Conservation (phyloP, 2,888 invertebrate genomes). For the Cryptus armator region DNA sequence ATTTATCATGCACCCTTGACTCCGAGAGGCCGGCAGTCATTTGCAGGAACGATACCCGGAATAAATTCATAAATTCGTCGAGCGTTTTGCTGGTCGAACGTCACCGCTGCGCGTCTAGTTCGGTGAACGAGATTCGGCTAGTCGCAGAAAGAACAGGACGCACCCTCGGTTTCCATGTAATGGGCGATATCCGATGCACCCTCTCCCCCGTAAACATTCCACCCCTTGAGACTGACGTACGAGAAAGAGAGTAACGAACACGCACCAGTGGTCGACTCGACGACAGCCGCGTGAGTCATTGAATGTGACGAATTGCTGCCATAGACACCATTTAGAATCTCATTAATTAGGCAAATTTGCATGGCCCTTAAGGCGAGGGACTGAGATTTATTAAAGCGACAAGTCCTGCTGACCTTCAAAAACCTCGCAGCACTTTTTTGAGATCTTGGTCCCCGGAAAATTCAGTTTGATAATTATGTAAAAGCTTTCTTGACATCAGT, state of each 20-base stretch:
- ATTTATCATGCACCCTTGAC: constrained; percentile 74
- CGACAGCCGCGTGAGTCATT: constrained; percentile 53
- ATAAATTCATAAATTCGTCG: constrained; percentile 76
- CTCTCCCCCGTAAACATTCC: constrained; percentile 10
- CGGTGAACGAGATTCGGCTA: constrained; percentile 30
- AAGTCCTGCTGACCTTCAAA: neutral
- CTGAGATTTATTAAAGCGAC: no score
- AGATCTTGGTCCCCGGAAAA: no score
- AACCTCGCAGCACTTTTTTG: neutral
- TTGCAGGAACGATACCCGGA: constrained; percentile 72
- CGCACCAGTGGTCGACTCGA: constrained; percentile 26
- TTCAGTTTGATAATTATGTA: no score
- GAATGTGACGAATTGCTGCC: constrained; percentile 31
- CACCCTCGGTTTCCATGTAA: constrained; percentile 59
- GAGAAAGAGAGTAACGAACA: constrained; percentile 52
- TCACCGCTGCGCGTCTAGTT: constrained; percentile 22
- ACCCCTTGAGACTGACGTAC: constrained; percentile 31
- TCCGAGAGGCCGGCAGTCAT: constrained; percentile 68
- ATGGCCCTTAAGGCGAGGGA: neutral
- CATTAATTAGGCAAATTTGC: constrained; percentile 37
- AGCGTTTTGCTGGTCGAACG: constrained; percentile 44
- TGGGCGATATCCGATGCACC: constrained; percentile 67
- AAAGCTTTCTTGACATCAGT: no score
- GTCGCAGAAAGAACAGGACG: constrained; percentile 26
- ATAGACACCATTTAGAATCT: constrained; percentile 34